These are phyloP conservation scores for Champsocephalus esox DNA, from an alignment of 2,797 vertebrate genomes.

Conservation along the genomic window DNA sequence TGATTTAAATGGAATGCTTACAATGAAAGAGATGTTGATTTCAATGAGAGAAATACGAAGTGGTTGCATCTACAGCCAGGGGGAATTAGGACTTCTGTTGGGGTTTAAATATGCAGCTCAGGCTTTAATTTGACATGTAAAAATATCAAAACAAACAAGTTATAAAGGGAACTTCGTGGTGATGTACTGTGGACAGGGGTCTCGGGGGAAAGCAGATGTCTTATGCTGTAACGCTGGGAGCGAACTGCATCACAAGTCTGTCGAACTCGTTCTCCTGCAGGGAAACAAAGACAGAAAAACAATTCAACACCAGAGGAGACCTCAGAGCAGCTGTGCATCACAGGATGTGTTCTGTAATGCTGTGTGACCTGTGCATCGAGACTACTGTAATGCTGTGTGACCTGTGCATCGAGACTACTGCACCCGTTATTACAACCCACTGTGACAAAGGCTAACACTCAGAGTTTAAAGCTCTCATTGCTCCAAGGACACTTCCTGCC, in stretches of 20 bases:
- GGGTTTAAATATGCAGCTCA: slow-evolving; percentile 45
- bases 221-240: slow-evolving; percentile 85
- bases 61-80: not conserved
- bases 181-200: slow-evolving; percentile 12
- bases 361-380: slow-evolving; percentile 49
- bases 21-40: slow-evolving; percentile 32
- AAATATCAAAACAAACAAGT: slow-evolving; percentile 42
- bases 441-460: slow-evolving; percentile 45
- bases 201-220: slow-evolving; percentile 13
- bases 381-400: slow-evolving; percentile 2
- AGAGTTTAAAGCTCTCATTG: slow-evolving; percentile 36
- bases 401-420: slow-evolving; percentile 30
- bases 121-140: slow-evolving; percentile 26
- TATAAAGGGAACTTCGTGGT: slow-evolving; percentile 6
- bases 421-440: slow-evolving; percentile 30
- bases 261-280: slow-evolving; percentile 95
- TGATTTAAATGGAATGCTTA: slow-evolving; percentile 64
- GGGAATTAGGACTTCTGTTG: not conserved
- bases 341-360: slow-evolving; percentile 33
- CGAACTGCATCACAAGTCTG: slow-evolving; percentile 90
- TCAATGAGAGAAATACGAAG: slow-evolving; percentile 25
- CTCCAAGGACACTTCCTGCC: slow-evolving; percentile 47
- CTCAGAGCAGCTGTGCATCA: slow-evolving; percentile 30
- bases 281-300: slow-evolving; percentile 49
- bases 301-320: slow-evolving; percentile 34